Evolutionary conservation across 1,140 invertebrate species (phyloP).

Genomic region (Vollenhovia emeryi): DNA sequence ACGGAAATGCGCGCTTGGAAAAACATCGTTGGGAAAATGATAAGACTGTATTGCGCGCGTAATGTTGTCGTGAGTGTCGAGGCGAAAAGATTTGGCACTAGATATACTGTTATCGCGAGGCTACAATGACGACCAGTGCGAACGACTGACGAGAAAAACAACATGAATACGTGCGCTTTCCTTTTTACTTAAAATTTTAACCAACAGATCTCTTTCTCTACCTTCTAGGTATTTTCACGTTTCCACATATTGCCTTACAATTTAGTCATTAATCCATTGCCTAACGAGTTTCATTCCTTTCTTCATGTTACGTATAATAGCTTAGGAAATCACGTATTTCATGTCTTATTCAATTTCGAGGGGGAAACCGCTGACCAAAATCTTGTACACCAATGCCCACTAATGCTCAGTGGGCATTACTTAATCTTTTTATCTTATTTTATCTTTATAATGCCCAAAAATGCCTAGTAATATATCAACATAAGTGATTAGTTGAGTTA

Average conservation of each 20-base stretch:
- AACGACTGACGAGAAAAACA: neutral
- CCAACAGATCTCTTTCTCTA: too few relatives aligned
- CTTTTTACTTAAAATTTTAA: constrained; percentile 21
- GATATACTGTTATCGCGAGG: constrained; percentile 43
- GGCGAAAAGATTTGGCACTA: constrained; percentile 24
- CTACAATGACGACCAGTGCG: constrained; percentile 7
- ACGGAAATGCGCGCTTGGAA: constrained; percentile 50
- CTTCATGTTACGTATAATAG: neutral
- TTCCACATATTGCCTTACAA: neutral
- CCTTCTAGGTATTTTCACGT: neutral
- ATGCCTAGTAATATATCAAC: too few relatives aligned
- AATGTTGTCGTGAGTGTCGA: constrained; percentile 17
- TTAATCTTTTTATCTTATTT: too few relatives aligned
- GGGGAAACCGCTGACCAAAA: too few relatives aligned
- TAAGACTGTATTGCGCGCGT: constrained; percentile 19
- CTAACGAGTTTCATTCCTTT: neutral
- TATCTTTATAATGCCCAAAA: too few relatives aligned
- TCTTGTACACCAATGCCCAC: too few relatives aligned
- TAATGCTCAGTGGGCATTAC: too few relatives aligned
- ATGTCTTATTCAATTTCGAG: neutral
- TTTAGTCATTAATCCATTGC: neutral
- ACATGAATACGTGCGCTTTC: too few relatives aligned
- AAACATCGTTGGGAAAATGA: constrained; percentile 42
- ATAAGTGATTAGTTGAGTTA: neutral
- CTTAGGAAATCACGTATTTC: neutral